Percentiles rank a stretch among this genome's conserved stretches.
phyloP scores from a whole-genome alignment of 2,113 vertebrate genomes.

The Ivindomyrus marchei region DNA sequence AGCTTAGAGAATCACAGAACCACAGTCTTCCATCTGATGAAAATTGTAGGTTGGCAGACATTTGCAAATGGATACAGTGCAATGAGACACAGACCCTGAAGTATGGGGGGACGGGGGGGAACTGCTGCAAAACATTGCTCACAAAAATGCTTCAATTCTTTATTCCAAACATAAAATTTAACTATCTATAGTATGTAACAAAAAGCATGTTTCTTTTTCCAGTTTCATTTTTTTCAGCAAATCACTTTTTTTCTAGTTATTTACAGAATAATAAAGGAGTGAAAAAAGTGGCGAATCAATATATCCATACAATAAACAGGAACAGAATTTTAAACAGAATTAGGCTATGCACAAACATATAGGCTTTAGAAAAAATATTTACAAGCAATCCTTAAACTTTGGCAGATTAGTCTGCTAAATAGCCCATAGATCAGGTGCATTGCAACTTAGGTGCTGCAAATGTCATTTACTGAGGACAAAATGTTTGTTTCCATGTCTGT shows the following conservation, averaged over 20 bases:
- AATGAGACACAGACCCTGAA: background rate
- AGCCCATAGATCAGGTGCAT: constrained; percentile 30
- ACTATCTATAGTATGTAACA: constrained; percentile 26
- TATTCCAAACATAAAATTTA: constrained; percentile 54
- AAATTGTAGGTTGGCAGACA: background rate
- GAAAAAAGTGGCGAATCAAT: constrained; percentile 19
- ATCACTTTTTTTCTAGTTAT: constrained; percentile 31
- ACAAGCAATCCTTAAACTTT: constrained; percentile 50
- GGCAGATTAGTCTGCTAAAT: constrained; percentile 39
- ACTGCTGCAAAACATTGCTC: constrained; percentile 20
- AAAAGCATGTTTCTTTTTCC: constrained; percentile 41
- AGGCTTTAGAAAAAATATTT: constrained; percentile 46
- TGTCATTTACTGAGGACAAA: constrained; percentile 50
- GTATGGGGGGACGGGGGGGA: background rate
- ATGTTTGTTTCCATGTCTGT: constrained; percentile 43
- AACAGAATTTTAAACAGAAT: background rate
- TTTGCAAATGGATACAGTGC: background rate
- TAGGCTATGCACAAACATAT: constrained; percentile 3
- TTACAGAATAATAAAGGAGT: constrained; percentile 47
- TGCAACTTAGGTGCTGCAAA: constrained; percentile 55
- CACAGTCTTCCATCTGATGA: background rate
- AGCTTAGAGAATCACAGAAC: background rate
- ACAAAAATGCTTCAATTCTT: constrained; percentile 41
- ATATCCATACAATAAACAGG: background rate
- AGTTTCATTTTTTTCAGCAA: constrained; percentile 46